phyloP scores from a whole-genome alignment of 2,797 vertebrate genomes.

The Phrynocephalus vlangalii region DNA sequence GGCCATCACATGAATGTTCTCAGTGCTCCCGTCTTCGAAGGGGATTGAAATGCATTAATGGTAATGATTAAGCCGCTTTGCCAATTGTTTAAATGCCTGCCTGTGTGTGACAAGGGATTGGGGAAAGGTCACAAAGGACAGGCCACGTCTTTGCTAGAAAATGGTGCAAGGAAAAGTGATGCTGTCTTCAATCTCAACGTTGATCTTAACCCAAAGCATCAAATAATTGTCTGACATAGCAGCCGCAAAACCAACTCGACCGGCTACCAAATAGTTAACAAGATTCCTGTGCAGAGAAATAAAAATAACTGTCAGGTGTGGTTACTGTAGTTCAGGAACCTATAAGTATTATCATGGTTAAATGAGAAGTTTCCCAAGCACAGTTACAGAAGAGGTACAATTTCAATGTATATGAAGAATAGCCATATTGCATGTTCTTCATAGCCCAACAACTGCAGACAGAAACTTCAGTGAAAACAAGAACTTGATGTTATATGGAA shows the following conservation, averaged over 20 bases:
- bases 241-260: not conserved
- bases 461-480: not conserved
- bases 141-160: slow-evolving; percentile 15
- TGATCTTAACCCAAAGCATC: not conserved
- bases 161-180: not conserved
- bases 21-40: slow-evolving; percentile 30
- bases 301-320: not conserved
- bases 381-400: not conserved
- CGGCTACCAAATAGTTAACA: not conserved
- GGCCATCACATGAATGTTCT: slow-evolving; percentile 72
- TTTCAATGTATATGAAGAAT: not conserved
- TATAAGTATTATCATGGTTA: not conserved
- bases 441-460: not conserved
- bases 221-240: not conserved
- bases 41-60: slow-evolving; percentile 63
- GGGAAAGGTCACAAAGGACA: slow-evolving; percentile 28
- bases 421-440: not conserved
- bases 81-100: not conserved
- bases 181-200: not conserved
- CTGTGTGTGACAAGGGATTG: not conserved
- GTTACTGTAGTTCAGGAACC: not conserved
- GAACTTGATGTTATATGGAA: not conserved
- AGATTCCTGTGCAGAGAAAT: not conserved
- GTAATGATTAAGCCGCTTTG: slow-evolving; percentile 61
- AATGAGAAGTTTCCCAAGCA: not conserved